Percentiles rank a stretch among this genome's conserved stretches.
Conservation (phyloP, 2,888 invertebrate genomes). For the Noctua pronuba region DNA sequence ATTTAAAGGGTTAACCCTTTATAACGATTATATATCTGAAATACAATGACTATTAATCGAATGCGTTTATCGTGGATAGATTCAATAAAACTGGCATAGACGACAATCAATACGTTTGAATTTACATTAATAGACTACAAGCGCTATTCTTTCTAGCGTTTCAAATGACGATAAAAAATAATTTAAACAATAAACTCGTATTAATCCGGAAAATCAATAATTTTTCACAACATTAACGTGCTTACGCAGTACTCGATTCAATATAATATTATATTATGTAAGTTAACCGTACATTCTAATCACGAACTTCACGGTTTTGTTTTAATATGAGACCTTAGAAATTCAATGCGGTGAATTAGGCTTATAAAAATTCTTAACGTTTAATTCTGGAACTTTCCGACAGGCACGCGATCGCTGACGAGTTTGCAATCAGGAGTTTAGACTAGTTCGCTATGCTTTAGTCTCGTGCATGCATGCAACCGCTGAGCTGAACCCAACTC, state of each 20-base stretch:
- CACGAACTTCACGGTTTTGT: constrained; percentile 38
- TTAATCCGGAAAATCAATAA: constrained; percentile 62
- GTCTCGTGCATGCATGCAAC: constrained; percentile 30
- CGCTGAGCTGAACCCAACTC: not conserved
- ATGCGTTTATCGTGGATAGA: constrained; percentile 41
- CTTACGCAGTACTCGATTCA: constrained; percentile 22
- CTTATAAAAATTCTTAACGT: constrained; percentile 47
- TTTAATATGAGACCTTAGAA: constrained; percentile 40
- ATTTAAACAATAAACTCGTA: constrained; percentile 47
- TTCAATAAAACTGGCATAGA: constrained; percentile 45
- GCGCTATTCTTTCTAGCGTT: constrained; percentile 51
- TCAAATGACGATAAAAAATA: constrained; percentile 52
- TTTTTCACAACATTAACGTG: constrained; percentile 56
- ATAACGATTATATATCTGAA: not conserved
- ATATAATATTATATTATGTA: constrained; percentile 26
- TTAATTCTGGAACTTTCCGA: constrained; percentile 43
- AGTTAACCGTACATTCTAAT: constrained; percentile 39
- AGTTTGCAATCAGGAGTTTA: constrained; percentile 32
- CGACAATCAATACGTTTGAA: constrained; percentile 44
- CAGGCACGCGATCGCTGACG: constrained; percentile 53
- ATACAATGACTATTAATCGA: not conserved
- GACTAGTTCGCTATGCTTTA: constrained; percentile 36
- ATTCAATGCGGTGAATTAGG: constrained; percentile 38
- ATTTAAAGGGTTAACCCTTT: not conserved
- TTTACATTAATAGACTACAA: constrained; percentile 54